Base-by-base conservation (phyloP, 2,888 invertebrate genomes). In the Ariolimax columbianus region DNA sequence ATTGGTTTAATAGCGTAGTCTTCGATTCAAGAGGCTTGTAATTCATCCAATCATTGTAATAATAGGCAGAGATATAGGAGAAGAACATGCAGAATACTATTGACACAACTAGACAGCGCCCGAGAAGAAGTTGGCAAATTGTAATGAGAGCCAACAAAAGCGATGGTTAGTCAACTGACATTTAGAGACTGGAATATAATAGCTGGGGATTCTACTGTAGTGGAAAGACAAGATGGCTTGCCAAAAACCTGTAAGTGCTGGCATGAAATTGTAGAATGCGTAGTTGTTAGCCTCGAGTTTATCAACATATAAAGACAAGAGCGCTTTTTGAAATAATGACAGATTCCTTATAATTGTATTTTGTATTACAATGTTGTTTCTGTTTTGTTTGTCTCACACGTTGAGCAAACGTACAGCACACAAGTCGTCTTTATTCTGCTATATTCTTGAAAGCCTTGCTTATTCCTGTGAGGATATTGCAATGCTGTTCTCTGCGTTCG, bases 1-100 rank as follows among this genome's bases (percentile, higher is more conserved):
- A 78, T 78, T 78, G 63, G 59, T 78, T 78, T 78, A 78, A 78
- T 78, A 78, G 63, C 40, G n/a, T n/a, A n/a, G 26, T n/a, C 40
- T 66, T 78, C 66, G 38, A 59, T 78, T 63, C 19, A 63, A 59
- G 43, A n/a, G n/a, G 43, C 59, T 38, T 38, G 78, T 78, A 78
- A 78, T 78, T 78, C 40, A 3, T n/a, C 59, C 78, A 38, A 63
- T 63, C 30, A 63, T 78, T n/a, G 78, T 63, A 63, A 63, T 78
- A 78, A 78, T 78, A 63, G 59, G 63, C 14, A 38, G 30, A 59
- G 59, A 63, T 78, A 63, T n/a, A 78, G 19, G 63, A 40, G n/a
- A 36, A 55, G 77, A 38, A 59, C 78, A 78, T 63, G 40, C 63
- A 63, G 43, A 17, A 78, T 40, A 33, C 63, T 78, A 63, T 78